phyloP scores from a whole-genome alignment of 2,888 invertebrate genomes.

The Andrena flavipes region DNA sequence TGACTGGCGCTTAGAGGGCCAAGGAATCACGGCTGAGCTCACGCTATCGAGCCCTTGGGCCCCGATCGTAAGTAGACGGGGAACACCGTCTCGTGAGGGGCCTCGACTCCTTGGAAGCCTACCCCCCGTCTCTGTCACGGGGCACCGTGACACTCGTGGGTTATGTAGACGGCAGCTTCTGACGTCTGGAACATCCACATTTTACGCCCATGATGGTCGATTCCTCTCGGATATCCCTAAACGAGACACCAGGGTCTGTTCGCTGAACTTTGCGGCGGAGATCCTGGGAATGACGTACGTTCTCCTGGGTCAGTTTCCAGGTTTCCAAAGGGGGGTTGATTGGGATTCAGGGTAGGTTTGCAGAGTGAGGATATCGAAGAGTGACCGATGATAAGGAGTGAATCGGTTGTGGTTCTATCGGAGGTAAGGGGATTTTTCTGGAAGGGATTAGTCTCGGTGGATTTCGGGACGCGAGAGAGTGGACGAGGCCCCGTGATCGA shows the following conservation, averaged over 20 bases:
- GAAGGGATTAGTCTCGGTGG: constrained; percentile 23
- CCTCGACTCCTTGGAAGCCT: neutral
- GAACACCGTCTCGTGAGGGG: neutral
- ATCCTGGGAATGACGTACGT: neutral
- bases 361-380: too few species aligned
- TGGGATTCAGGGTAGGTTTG: too few species aligned
- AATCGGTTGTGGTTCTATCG: constrained; percentile 41
- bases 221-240: too few species aligned
- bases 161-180: constrained; percentile 56
- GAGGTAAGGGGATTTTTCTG: neutral
- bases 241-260: neutral
- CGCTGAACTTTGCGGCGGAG: neutral
- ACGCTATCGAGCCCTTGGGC: constrained; percentile 39
- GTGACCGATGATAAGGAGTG: neutral
- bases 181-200: constrained; percentile 80
- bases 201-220: constrained; percentile 69
- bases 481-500: constrained; percentile 66
- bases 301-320: too few species aligned
- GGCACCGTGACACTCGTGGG: constrained; percentile 26
- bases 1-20: constrained; percentile 77
- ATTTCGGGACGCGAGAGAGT: constrained; percentile 13
- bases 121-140: constrained; percentile 24
- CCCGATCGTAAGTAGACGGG: constrained; percentile 7
- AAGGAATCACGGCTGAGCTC: constrained; percentile 49
- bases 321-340: too few species aligned